Base-by-base conservation (phyloP, 2,888 invertebrate genomes). In the Antheraea assamensis region DNA sequence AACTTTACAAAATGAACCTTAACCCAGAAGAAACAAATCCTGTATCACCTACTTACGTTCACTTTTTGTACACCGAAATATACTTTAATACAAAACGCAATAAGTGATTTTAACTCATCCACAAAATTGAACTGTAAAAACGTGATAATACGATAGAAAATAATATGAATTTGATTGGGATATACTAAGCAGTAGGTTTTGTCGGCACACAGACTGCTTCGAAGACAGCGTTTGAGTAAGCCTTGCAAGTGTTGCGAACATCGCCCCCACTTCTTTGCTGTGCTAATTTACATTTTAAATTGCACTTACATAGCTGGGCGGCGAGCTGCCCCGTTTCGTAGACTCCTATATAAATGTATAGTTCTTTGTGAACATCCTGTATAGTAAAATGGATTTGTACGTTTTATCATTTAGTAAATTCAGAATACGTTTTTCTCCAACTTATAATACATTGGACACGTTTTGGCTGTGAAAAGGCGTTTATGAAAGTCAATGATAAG, bases 251-350 rank as follows among this genome's bases (percentile, higher is more conserved):
- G 91, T 87, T 83, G 81, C 79, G 79, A 82, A 83, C 83, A 80
- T 83, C 86, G n/a, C 61, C 89, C 90, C 88, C 83, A 89, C 90
- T 95, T 95, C 95, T 95, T 95, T 95, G 92, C 92, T 86, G 88
- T 91, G 94, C 95, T 95, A 95, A 95, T 95, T 95, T 95, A 95
- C 95, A 95, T 95, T 95, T 95, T 95, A 95, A 95, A 95, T 95
- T 95, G 94, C 95, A 94, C 94, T 95, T 93, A 93, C 92, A 94
- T 94, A 90, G 93, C 90, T 87, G 87, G 89, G 87, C 88, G 92
- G 93, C 91, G 91, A 92, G 87, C 91, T 88, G 88, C 84, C 85
- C 88, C 89, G 93, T 91, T 92, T 90, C 90, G 89, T 87, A 89
- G 84, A 88, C 87, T 82, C 90, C 87, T 75, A 21, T 71, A 70